A percentile compares a stretch with the other conserved stretches of the same genome.
These are phyloP conservation scores for Brienomyrus longianalis DNA, from an alignment of 2,113 vertebrate genomes.

Conservation along the genomic window DNA sequence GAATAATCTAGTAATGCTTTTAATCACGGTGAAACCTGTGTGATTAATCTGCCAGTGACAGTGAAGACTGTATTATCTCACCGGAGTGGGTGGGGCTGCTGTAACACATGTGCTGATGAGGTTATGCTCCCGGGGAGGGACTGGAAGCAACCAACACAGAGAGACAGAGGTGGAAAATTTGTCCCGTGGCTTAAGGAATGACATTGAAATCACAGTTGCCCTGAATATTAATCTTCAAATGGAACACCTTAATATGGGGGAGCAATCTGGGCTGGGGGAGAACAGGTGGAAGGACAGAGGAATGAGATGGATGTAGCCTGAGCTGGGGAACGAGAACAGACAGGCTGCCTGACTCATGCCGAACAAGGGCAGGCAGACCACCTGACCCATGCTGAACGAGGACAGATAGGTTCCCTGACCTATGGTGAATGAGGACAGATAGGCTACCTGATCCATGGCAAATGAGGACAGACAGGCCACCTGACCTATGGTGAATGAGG, in stretches of 20 bases:
- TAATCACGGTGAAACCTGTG: not conserved
- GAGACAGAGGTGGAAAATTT: constrained; percentile 30
- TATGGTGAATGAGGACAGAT: no score
- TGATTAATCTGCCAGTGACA: not conserved
- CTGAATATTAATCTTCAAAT: constrained; percentile 45
- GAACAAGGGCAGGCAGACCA: not conserved
- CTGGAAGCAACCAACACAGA: not conserved
- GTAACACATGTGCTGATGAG: not conserved
- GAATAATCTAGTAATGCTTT: constrained; percentile 2
- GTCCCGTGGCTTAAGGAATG: constrained; percentile 37
- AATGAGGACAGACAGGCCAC: not conserved
- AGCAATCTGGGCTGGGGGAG: constrained; percentile 43
- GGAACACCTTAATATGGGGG: constrained; percentile 48
- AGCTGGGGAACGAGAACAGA: not conserved
- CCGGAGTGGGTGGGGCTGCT: not conserved
- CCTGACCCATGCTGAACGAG: no score
- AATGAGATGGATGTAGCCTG: constrained; percentile 16
- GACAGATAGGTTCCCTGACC: not conserved
- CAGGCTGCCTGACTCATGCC: not conserved
- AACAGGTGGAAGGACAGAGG: not conserved
- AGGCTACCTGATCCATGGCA: not conserved
- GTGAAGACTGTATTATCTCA: not conserved
- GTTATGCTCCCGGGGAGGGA: not conserved
- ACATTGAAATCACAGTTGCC: constrained; percentile 46
- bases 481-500: no score